Evolutionary conservation across 2,113 vertebrate genomes (phyloP).

Genomic region (Gymnogyps californianus): DNA sequence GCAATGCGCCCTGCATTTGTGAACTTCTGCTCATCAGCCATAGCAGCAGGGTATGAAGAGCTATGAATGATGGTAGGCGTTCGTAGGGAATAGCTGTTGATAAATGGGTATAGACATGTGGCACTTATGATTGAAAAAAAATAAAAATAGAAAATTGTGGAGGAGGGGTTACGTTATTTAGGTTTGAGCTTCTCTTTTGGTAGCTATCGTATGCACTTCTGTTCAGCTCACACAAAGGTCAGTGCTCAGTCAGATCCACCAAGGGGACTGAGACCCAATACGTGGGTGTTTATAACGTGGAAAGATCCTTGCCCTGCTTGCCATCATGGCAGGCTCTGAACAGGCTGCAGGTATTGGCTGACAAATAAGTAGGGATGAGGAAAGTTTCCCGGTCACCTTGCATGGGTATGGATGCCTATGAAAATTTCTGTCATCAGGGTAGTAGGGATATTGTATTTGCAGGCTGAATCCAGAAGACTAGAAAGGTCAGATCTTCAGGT

Average conservation of each 20-base stretch:
- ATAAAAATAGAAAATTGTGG: not conserved
- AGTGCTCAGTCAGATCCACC: not conserved
- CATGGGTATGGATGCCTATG: not conserved
- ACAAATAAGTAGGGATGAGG: not conserved
- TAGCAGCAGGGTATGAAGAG: not conserved
- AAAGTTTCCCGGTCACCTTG: not conserved
- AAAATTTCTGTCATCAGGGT: not conserved
- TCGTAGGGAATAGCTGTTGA: not conserved
- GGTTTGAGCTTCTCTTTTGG: not conserved
- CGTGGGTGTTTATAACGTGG: not conserved
- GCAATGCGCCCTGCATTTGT: not conserved
- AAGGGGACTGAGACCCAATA: not conserved
- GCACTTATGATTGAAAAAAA: not conserved
- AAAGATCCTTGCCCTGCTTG: not conserved
- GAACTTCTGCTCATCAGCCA: not conserved
- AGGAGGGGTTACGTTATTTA: not conserved
- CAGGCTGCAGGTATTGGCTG: not conserved
- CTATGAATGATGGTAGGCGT: not conserved
- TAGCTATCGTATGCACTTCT: not conserved
- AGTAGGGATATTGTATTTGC: not conserved
- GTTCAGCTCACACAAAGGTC: not conserved
- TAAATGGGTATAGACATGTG: not conserved
- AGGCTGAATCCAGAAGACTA: not conserved
- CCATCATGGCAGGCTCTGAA: not conserved
- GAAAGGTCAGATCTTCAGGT: not conserved